A percentile compares a stretch with the other conserved stretches of the same genome.
phyloP scores from a whole-genome alignment of 2,113 vertebrate species.

The Alethe diademata region DNA sequence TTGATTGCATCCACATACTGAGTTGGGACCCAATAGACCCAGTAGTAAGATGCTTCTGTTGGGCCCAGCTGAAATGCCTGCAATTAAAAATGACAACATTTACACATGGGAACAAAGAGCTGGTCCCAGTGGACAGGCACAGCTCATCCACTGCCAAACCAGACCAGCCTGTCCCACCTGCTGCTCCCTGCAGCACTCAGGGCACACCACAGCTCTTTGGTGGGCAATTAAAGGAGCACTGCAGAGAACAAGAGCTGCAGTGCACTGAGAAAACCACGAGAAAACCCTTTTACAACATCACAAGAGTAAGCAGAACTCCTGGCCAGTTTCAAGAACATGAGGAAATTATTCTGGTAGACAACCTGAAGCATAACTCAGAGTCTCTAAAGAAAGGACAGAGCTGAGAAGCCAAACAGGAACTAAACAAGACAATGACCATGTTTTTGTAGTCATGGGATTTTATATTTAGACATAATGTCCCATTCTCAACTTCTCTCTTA shows the following conservation, averaged over 20 bases:
- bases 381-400: neutral
- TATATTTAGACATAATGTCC: neutral
- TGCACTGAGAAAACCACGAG: fast-evolving
- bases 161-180: neutral
- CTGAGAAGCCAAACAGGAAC: neutral
- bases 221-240: neutral
- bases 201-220: no score
- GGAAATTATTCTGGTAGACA: neutral
- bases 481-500: neutral
- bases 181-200: neutral
- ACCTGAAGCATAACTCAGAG: neutral
- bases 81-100: constrained; percentile 65
- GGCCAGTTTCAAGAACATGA: neutral
- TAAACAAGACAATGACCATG: neutral
- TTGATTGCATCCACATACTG: constrained; percentile 99
- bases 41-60: constrained; percentile 99
- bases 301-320: neutral
- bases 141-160: neutral
- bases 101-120: neutral
- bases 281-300: neutral
- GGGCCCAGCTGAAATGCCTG: constrained; percentile 99
- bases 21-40: constrained; percentile 99
- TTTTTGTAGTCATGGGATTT: neutral
- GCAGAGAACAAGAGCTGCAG: neutral
- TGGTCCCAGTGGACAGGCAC: neutral